Evolutionary conservation across 2,888 invertebrate species (phyloP).

Genomic region (Mythimna impura): DNA sequence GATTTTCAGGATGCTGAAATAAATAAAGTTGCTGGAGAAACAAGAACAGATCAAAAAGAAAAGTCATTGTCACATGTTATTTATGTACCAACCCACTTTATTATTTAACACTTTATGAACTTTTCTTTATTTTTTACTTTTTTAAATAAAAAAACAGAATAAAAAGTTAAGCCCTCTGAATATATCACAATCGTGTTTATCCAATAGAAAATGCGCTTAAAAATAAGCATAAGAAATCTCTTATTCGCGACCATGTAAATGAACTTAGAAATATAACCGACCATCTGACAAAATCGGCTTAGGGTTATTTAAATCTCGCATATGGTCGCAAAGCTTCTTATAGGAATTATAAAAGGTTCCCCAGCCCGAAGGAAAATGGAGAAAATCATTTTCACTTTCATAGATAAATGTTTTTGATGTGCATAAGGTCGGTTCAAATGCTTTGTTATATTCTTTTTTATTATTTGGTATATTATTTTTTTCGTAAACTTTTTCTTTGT

Average conservation of each 20-base stretch:
- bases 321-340: slow-evolving; percentile 55
- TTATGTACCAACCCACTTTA: too few species aligned
- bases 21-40: too few species aligned
- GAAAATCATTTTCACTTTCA: slow-evolving; percentile 22
- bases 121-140: too few species aligned
- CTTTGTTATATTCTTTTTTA: background rate
- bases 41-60: too few species aligned
- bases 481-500: background rate
- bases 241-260: slow-evolving; percentile 27
- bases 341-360: slow-evolving; percentile 39
- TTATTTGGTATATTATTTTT: background rate
- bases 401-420: slow-evolving; percentile 27
- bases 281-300: slow-evolving; percentile 47
- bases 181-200: slow-evolving; percentile 6
- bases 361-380: slow-evolving; percentile 5
- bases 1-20: too few species aligned
- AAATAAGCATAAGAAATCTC: slow-evolving; percentile 16
- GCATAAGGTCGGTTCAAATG: background rate
- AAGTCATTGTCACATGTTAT: too few species aligned
- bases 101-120: too few species aligned
- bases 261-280: slow-evolving; percentile 33
- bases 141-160: background rate
- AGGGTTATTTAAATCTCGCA: slow-evolving; percentile 50
- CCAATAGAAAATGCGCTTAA: slow-evolving; percentile 33
- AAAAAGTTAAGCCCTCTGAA: background rate